Percentiles rank a stretch among this genome's conserved stretches.
These are phyloP conservation scores for Geococcyx californianus DNA, from an alignment of 2,113 vertebrate species.

Conservation along the genomic window DNA sequence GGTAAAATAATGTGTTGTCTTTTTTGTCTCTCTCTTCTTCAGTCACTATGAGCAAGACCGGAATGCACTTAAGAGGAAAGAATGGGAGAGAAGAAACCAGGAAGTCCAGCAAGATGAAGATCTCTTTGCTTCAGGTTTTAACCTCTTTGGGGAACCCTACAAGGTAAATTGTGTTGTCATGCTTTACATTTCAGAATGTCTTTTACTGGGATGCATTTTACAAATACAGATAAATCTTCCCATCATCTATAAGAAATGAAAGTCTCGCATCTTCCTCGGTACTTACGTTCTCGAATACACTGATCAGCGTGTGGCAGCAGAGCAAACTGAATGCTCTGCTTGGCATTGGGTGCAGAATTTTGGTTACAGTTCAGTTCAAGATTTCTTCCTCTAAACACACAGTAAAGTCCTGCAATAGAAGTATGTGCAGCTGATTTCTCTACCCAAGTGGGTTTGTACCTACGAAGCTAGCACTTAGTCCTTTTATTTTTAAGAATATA, in stretches of 20 bases:
- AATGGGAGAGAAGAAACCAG: constrained; percentile 96
- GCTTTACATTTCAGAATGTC: background rate
- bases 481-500: constrained; percentile 39
- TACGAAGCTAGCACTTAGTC: background rate
- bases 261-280: background rate
- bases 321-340: background rate
- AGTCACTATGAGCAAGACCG: constrained; percentile 97
- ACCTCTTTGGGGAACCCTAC: constrained; percentile 97
- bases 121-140: constrained; percentile 96
- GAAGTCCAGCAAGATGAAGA: constrained; percentile 98
- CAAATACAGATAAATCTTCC: background rate
- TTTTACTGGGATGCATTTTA: background rate
- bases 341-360: background rate
- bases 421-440: constrained; percentile 22
- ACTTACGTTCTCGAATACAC: background rate
- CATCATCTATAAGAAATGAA: background rate
- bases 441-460: background rate
- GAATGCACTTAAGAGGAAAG: constrained; percentile 92
- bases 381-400: background rate
- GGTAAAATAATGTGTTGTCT: constrained; percentile 4
- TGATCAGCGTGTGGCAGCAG: background rate
- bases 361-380: background rate
- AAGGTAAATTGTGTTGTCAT: constrained; percentile 81
- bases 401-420: background rate
- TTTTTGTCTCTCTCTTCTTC: constrained; percentile 59